Conservation (phyloP, 1,140 invertebrate species). For the Hylyphantes graminicola region DNA sequence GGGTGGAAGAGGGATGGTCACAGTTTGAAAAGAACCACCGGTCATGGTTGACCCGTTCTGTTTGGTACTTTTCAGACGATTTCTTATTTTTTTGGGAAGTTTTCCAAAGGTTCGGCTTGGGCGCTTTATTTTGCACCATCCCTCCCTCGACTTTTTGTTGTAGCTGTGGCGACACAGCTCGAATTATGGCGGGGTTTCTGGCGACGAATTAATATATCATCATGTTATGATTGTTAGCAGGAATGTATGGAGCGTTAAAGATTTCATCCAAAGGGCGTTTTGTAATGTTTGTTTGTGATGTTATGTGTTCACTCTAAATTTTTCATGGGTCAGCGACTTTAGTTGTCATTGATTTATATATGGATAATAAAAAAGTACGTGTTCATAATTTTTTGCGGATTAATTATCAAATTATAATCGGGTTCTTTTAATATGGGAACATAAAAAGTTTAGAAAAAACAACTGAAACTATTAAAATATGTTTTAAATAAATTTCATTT, state of each 20-base stretch:
- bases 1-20: neutral
- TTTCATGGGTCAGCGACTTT: too few species aligned
- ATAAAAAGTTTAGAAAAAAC: too few species aligned
- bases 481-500: too few species aligned
- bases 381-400: too few species aligned
- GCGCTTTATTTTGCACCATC: neutral
- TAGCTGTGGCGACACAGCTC: neutral
- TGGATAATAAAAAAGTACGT: too few species aligned
- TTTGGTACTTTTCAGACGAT: neutral
- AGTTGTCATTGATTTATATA: too few species aligned
- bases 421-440: too few species aligned
- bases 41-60: conserved; percentile 14
- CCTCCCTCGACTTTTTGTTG: neutral
- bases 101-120: conserved; percentile 1
- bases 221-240: neutral
- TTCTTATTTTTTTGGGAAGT: neutral
- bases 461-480: too few species aligned
- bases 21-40: conserved; percentile 21
- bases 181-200: neutral
- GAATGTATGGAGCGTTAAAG: neutral
- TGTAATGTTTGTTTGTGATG: too few species aligned
- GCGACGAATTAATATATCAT: conserved; percentile 17
- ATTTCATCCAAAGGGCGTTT: neutral
- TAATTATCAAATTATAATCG: too few species aligned
- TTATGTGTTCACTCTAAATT: too few species aligned